A percentile compares a stretch with the other conserved stretches of the same genome.
Conservation (phyloP, 2,113 vertebrate species). For the Grallaria varia region DNA sequence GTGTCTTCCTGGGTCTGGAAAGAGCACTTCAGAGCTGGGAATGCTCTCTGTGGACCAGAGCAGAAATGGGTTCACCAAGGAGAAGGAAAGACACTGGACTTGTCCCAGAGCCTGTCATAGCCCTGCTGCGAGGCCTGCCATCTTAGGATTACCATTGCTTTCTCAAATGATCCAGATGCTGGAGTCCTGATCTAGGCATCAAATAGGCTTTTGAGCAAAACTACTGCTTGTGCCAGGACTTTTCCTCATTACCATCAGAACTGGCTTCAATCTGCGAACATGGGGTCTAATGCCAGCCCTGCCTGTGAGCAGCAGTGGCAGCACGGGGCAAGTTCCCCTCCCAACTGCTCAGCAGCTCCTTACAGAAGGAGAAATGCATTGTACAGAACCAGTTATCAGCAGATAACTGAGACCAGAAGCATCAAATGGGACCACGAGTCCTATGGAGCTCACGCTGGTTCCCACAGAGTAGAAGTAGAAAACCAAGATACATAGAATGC, state of each 20-base stretch:
- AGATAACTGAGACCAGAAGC: neutral
- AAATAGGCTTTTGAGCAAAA: neutral
- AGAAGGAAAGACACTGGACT: neutral
- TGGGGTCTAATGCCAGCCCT: neutral
- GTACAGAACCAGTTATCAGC: neutral
- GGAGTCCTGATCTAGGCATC: neutral
- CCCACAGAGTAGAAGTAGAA: neutral
- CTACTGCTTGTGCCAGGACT: neutral
- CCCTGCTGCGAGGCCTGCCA: neutral
- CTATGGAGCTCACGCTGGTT: neutral
- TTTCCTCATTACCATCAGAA: neutral
- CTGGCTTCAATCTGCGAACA: neutral
- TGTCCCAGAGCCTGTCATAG: neutral
- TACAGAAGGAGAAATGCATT: neutral
- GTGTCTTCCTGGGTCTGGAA: neutral
- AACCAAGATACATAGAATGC: neutral
- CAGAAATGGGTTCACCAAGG: neutral
- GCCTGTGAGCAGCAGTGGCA: neutral
- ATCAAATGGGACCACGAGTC: neutral
- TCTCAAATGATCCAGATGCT: neutral
- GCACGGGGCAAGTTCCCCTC: fast-evolving
- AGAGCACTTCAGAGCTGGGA: neutral
- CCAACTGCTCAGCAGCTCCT: neutral
- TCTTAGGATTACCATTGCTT: neutral
- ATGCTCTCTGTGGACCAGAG: neutral